Conservation (phyloP, 1,140 invertebrate species). For the Meloidogyne hapla region DNA sequence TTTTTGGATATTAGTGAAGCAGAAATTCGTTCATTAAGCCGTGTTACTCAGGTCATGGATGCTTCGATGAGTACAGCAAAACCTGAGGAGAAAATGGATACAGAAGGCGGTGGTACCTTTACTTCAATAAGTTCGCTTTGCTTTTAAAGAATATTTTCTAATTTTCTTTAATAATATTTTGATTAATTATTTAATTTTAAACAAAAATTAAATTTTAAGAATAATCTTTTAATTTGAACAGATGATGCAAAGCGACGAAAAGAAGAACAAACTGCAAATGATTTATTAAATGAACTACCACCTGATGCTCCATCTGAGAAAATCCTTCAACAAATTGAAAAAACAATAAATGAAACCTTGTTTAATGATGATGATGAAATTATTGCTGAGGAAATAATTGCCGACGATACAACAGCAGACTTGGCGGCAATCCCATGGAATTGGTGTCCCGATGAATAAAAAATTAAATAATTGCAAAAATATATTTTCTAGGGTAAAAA, state of each 20-base stretch:
- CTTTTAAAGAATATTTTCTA: too few relatives aligned
- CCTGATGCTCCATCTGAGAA: background rate
- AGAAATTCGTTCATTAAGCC: conserved; percentile 9
- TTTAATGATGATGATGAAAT: conserved; percentile 1
- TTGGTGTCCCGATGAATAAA: too few relatives aligned
- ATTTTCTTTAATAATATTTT: too few relatives aligned
- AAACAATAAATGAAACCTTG: background rate
- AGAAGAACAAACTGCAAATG: background rate
- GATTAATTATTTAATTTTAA: too few relatives aligned
- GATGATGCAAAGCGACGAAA: conserved; percentile 12
- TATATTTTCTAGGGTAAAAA: too few relatives aligned
- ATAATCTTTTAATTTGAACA: background rate
- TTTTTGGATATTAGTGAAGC: conserved; percentile 12
- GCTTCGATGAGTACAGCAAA: background rate
- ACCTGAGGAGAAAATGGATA: background rate
- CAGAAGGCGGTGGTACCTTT: background rate
- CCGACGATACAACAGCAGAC: background rate
- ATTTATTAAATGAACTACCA: too few relatives aligned
- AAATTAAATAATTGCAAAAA: too few relatives aligned
- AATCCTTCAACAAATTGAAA: background rate
- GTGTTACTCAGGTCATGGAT: background rate
- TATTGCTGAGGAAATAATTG: background rate
- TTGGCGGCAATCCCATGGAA: too few relatives aligned
- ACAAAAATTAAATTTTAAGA: too few relatives aligned
- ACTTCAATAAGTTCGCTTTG: background rate